phyloP scores from a whole-genome alignment of 2,888 invertebrate genomes.

The Dorcus hopei region DNA sequence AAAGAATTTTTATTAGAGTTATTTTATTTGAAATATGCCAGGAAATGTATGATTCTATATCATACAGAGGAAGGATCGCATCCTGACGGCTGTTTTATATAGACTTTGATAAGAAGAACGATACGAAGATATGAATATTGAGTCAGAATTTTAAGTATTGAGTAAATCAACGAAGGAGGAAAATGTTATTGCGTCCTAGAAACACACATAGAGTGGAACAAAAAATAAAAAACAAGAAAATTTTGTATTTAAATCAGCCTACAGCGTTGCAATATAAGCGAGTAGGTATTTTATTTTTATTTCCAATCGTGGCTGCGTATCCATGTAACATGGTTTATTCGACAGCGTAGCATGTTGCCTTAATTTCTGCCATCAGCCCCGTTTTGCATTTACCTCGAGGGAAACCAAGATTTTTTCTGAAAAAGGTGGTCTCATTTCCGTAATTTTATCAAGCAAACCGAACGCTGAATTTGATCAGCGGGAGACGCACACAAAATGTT shows the following conservation, averaged over 20 bases:
- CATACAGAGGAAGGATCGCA: too few relatives aligned
- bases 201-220: neutral
- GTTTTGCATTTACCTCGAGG: conserved; percentile 34
- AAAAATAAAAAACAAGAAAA: conserved; percentile 10
- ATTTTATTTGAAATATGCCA: too few relatives aligned
- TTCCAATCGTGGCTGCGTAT: conserved; percentile 38
- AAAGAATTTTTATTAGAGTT: too few relatives aligned
- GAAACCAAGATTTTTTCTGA: conserved; percentile 11
- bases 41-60: too few relatives aligned
- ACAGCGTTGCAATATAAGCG: conserved; percentile 28
- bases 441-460: neutral
- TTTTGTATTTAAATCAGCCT: conserved; percentile 19
- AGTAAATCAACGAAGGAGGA: neutral
- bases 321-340: conserved; percentile 37
- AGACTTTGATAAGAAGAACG: too few relatives aligned
- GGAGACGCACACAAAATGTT: neutral
- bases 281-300: conserved; percentile 36
- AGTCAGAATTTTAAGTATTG: neutral
- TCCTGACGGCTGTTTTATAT: too few relatives aligned
- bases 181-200: neutral
- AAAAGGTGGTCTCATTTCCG: conserved; percentile 6
- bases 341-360: conserved; percentile 36
- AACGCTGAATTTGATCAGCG: neutral
- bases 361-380: conserved; percentile 38
- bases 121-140: neutral